A percentile compares a stretch with the other conserved stretches of the same genome.
These are phyloP conservation scores for Acanthisitta chloris DNA, from an alignment of 2,113 vertebrate genomes.

Conservation along the genomic window DNA sequence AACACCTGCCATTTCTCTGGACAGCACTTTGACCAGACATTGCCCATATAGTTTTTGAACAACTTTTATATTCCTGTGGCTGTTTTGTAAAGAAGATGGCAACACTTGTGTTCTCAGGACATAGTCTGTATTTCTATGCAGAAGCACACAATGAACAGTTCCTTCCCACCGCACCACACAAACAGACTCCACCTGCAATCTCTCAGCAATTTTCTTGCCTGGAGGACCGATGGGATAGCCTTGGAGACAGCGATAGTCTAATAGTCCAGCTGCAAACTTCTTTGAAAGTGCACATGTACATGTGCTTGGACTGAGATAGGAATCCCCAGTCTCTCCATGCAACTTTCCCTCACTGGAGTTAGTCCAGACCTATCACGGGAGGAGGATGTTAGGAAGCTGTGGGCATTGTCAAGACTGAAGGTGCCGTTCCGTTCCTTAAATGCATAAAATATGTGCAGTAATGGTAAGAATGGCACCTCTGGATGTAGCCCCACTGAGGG, in stretches of 20 bases:
- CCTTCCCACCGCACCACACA: not conserved
- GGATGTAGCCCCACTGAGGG: accelerated
- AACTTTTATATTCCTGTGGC: not conserved
- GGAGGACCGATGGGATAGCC: not conserved
- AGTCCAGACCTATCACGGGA: accelerated
- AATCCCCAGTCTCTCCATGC: not conserved
- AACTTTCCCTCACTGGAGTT: not conserved
- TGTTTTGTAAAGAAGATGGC: not conserved
- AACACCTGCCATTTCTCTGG: not conserved
- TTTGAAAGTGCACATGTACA: not conserved
- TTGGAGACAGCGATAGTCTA: not conserved
- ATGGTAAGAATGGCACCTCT: not conserved
- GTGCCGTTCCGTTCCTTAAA: not conserved
- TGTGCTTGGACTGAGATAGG: not conserved
- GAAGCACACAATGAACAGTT: not conserved
- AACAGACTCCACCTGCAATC: not conserved
- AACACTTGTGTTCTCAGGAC: not conserved
- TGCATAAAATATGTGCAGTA: accelerated
- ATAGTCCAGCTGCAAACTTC: not conserved
- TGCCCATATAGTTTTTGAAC: not conserved
- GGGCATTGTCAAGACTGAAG: not conserved
- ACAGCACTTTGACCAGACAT: not conserved
- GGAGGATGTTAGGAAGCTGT: not conserved
- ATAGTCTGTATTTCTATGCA: not conserved
- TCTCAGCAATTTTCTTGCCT: not conserved